Percentiles rank a stretch among this genome's conserved stretches.
phyloP scores from a whole-genome alignment of 1,140 invertebrate genomes.

The Eupeodes corollae region DNA sequence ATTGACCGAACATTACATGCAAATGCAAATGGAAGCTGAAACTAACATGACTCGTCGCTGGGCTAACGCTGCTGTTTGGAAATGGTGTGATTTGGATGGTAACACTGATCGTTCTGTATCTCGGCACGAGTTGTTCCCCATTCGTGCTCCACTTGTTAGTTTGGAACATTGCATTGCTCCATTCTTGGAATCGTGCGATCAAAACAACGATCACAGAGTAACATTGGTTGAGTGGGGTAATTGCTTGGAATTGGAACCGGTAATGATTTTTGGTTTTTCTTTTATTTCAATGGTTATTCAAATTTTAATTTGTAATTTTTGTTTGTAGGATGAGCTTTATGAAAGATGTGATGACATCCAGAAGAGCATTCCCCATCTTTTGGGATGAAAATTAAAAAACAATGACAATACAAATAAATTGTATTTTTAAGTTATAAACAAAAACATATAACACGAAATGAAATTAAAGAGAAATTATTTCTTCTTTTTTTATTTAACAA shows the following conservation, averaged over 20 bases:
- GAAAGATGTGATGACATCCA: slow-evolving; percentile 33
- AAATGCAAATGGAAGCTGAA: slow-evolving; percentile 82
- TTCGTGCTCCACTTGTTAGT: slow-evolving; percentile 79
- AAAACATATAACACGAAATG: no score
- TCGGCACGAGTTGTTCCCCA: slow-evolving; percentile 88
- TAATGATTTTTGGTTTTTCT: slow-evolving; percentile 23
- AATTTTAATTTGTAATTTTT: slow-evolving; percentile 2
- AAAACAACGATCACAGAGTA: slow-evolving; percentile 76
- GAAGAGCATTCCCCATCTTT: slow-evolving; percentile 20
- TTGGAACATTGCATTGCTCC: slow-evolving; percentile 89
- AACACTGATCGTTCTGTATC: slow-evolving; percentile 75
- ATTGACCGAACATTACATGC: slow-evolving; percentile 68
- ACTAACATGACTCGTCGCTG: slow-evolving; percentile 69
- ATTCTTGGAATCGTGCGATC: slow-evolving; percentile 84
- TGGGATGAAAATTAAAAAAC: slow-evolving; percentile 15
- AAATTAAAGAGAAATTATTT: no score
- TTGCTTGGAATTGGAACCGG: slow-evolving; percentile 74
- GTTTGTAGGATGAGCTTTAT: slow-evolving; percentile 21
- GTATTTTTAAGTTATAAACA: no score
- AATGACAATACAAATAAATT: no score
- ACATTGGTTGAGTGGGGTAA: slow-evolving; percentile 84
- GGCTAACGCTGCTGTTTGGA: slow-evolving; percentile 90
- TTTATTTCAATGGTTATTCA: slow-evolving; percentile 2
- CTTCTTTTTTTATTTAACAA: no score
- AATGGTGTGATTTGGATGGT: slow-evolving; percentile 89